Evolutionary conservation across 2,797 vertebrate genomes (phyloP).

Genomic region (Muscicapa striata): DNA sequence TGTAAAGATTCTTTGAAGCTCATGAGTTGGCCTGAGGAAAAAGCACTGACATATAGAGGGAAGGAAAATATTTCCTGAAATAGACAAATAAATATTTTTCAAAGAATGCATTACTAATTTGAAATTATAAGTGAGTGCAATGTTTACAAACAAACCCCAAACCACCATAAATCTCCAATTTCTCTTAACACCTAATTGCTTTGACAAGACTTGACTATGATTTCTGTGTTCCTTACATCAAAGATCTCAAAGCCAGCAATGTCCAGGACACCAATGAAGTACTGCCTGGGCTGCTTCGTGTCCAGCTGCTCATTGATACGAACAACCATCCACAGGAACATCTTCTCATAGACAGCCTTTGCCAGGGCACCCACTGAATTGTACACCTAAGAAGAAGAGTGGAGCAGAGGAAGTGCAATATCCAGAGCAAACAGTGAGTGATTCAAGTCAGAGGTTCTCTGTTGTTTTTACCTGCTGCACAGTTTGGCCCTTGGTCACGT

Average conservation of each 20-base stretch:
- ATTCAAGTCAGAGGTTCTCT: background rate
- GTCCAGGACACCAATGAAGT: conserved; percentile 85
- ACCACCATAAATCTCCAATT: background rate
- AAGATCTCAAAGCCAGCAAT: conserved; percentile 76
- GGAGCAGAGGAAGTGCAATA: background rate
- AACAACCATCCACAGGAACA: conserved; percentile 88
- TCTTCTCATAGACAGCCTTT: conserved; percentile 75
- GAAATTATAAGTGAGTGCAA: background rate
- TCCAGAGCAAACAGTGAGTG: background rate
- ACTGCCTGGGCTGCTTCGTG: conserved; percentile 84
- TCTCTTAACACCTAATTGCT: background rate
- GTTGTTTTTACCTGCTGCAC: conserved; percentile 64
- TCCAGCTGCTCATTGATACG: conserved; percentile 86
- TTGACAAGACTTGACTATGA: background rate
- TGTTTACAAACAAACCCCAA: rapidly evolving
- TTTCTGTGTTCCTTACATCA: conserved; percentile 26
- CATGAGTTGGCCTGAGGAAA: background rate
- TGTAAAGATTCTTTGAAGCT: background rate
- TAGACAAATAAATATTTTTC: background rate
- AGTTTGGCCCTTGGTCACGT: conserved; percentile 86
- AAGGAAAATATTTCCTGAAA: background rate
- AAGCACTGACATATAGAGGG: background rate
- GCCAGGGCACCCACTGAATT: conserved; percentile 38
- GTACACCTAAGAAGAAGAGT: background rate
- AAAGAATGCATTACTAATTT: background rate